These are phyloP conservation scores for Liposcelis brunnea DNA, from an alignment of 2,888 invertebrate species.

Conservation along the genomic window DNA sequence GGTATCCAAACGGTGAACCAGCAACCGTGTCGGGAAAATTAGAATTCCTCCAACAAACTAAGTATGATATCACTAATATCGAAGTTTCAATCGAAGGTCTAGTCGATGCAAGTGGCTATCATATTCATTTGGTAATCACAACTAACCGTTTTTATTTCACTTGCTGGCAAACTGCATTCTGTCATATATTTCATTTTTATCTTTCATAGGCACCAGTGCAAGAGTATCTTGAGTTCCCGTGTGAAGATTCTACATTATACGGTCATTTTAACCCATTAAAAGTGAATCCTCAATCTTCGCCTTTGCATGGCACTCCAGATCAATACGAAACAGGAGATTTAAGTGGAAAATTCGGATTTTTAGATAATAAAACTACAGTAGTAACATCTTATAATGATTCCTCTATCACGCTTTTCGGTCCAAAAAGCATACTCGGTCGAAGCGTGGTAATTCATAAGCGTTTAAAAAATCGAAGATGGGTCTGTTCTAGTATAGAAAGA, in stretches of 20 bases:
- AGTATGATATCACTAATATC: constrained; percentile 65
- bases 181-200: no score
- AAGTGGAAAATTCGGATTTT: constrained; percentile 67
- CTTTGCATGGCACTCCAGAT: constrained; percentile 56
- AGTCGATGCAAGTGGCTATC: constrained; percentile 49
- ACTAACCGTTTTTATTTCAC: neutral
- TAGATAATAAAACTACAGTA: constrained; percentile 41
- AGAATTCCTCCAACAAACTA: constrained; percentile 70
- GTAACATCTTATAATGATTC: constrained; percentile 52
- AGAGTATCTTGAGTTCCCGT: constrained; percentile 69
- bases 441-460: constrained; percentile 69
- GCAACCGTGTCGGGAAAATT: constrained; percentile 51
- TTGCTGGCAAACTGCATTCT: no score
- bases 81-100: constrained; percentile 60
- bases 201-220: constrained; percentile 56
- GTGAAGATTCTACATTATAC: constrained; percentile 63
- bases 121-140: constrained; percentile 61
- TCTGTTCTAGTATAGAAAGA: constrained; percentile 68
- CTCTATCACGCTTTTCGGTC: constrained; percentile 63
- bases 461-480: constrained; percentile 43
- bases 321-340: constrained; percentile 76
- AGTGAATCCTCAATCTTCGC: constrained; percentile 23
- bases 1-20: constrained; percentile 66
- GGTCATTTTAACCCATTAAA: constrained; percentile 75
- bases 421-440: constrained; percentile 65